Conservation (phyloP, 1,140 invertebrate genomes). For the Drosophila funebris region DNA sequence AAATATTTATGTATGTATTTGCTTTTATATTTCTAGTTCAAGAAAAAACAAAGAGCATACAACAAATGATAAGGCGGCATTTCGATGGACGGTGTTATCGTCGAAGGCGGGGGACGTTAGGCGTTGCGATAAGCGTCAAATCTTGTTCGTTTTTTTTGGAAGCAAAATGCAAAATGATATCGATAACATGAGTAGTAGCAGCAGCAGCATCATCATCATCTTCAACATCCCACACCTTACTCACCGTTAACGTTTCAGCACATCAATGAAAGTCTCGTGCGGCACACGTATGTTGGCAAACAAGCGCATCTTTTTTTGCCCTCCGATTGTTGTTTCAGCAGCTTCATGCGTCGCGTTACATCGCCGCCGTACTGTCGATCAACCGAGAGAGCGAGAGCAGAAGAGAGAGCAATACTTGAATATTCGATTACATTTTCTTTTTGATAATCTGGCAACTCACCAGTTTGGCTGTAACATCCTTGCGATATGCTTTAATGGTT, state of each 20-base stretch:
- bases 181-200: slow-evolving; percentile 11
- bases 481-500: slow-evolving; percentile 93
- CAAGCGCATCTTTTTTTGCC: slow-evolving; percentile 96
- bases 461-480: slow-evolving; percentile 97
- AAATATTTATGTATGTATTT: slow-evolving; percentile 2
- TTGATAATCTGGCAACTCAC: slow-evolving; percentile 85
- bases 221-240: slow-evolving; percentile 15
- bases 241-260: slow-evolving; percentile 90
- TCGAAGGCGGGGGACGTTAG: background rate
- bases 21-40: slow-evolving; percentile 33
- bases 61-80: slow-evolving; percentile 32
- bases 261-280: slow-evolving; percentile 96
- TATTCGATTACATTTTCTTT: slow-evolving; percentile 1
- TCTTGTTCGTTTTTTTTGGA: background rate
- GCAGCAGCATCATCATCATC: too few species aligned
- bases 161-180: slow-evolving; percentile 13
- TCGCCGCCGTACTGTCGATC: slow-evolving; percentile 94
- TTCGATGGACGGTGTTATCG: slow-evolving; percentile 20
- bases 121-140: slow-evolving; percentile 27
- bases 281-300: slow-evolving; percentile 96
- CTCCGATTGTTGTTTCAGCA: slow-evolving; percentile 94
- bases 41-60: slow-evolving; percentile 37
- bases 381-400: slow-evolving; percentile 2
- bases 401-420: background rate
- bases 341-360: slow-evolving; percentile 94